Percentiles rank a stretch among this genome's conserved stretches.
These are phyloP conservation scores for Eidolon dupreanum DNA, from an alignment of 2,797 vertebrate genomes.

Conservation along the genomic window DNA sequence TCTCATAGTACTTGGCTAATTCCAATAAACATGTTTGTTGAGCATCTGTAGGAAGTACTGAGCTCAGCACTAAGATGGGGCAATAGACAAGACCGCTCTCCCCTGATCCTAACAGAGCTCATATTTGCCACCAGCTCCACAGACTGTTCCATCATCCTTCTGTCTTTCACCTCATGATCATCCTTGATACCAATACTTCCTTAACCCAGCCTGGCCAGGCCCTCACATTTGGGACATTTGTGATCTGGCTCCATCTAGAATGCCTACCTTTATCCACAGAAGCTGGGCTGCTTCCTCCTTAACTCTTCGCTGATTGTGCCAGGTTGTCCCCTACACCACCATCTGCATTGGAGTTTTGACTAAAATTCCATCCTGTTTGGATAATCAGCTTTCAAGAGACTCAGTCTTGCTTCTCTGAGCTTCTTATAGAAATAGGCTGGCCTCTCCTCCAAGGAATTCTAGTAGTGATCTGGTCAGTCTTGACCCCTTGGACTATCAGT, in stretches of 20 bases:
- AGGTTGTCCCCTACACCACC: neutral
- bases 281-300: constrained; percentile 67
- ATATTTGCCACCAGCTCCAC: neutral
- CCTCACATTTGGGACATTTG: neutral
- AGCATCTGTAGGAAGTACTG: neutral
- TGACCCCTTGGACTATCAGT: neutral
- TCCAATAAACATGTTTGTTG: neutral
- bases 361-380: constrained; percentile 41
- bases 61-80: neutral
- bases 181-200: neutral
- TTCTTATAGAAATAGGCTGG: neutral
- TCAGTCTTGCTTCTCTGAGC: neutral
- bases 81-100: neutral
- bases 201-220: neutral
- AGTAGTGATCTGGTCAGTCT: neutral
- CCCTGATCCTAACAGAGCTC: neutral
- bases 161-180: neutral
- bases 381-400: constrained; percentile 32
- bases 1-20: neutral
- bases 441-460: too few relatives aligned
- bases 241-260: neutral
- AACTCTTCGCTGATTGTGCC: constrained; percentile 43
- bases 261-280: neutral
- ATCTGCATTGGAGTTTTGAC: neutral
- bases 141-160: neutral